Evolutionary conservation across 2,797 vertebrate species (phyloP).

Genomic region (Ceryle rudis): DNA sequence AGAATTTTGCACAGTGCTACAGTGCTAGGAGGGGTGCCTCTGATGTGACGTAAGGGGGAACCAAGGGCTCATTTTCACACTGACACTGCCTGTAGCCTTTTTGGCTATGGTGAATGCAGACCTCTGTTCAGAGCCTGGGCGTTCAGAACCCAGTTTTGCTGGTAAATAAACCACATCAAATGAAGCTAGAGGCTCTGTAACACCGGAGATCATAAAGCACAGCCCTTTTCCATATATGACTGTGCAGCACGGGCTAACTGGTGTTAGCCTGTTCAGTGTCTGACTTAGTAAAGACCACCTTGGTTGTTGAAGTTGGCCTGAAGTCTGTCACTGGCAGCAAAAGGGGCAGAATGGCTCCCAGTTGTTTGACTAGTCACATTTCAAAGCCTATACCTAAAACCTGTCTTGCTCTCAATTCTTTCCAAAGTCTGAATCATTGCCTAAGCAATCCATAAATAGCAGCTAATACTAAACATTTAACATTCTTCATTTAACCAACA

Average conservation of each 20-base stretch:
- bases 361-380: neutral
- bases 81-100: neutral
- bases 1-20: neutral
- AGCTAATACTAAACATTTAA: neutral
- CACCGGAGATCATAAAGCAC: neutral
- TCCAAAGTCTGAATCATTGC: neutral
- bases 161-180: neutral
- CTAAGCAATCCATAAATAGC: neutral
- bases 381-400: neutral
- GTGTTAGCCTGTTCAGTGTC: accelerated
- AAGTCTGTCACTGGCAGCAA: neutral
- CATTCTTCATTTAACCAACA: neutral
- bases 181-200: too few species aligned
- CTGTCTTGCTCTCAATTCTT: neutral
- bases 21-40: neutral
- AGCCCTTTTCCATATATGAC: too few species aligned
- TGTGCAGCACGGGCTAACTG: neutral
- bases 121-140: too few species aligned
- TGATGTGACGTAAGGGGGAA: neutral
- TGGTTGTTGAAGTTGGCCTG: accelerated
- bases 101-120: neutral
- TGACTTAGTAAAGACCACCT: neutral
- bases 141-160: neutral
- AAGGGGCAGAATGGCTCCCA: neutral
- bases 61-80: neutral